Evolutionary conservation across 2,888 invertebrate genomes (phyloP), one percentile per base, ranked within the genome.

Genomic region (Priocnemis perturbator): DNA sequence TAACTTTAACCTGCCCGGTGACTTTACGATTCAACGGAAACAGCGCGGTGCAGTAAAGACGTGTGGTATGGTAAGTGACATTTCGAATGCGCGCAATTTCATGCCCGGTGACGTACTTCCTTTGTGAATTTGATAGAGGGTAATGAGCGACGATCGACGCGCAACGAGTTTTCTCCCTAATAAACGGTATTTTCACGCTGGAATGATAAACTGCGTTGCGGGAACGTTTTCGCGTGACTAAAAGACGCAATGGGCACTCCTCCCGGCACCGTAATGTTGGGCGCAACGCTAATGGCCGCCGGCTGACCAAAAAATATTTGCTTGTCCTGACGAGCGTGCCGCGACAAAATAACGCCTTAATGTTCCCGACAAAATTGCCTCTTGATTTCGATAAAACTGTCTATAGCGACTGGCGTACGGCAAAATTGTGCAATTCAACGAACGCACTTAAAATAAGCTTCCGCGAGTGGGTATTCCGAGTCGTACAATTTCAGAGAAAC

Each of bases 1-100:
- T 78, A 76, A 78, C 70, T 77, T 71, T 64, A 67, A 61, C 73
- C 20, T 65, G 14, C 23, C 60, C 57, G 57, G 61, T 61, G 69
- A 79, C 59, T 79, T 79, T 79, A 77, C 73, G 79, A 76, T 66
- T 48, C 57, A 9, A 60, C 64, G 71, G 71, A 61, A 76, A 69
- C 76, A 73, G 73, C 71, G 73, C 71, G 79, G 69, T 79, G 76
- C 75, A 76, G 77, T 79, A 79, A 79, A 79, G 79, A 79, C 71
- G 67, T 73, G 69, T 71, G 63, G 64, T 76, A 77, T 65, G 68
- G 69, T 66, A 77, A 79, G 76, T 76, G 70, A 63, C 65, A 64
- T 72, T 77, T 69, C 67, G 65, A 70, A 79, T 77, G 79, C 74
- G 4, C 50, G 19, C 17, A 14, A 17, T 19, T 19, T 17, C 17